Evolutionary conservation across 1,140 invertebrate species (phyloP), one percentile per base, ranked within the genome.

Genomic region (Euschistus heros): DNA sequence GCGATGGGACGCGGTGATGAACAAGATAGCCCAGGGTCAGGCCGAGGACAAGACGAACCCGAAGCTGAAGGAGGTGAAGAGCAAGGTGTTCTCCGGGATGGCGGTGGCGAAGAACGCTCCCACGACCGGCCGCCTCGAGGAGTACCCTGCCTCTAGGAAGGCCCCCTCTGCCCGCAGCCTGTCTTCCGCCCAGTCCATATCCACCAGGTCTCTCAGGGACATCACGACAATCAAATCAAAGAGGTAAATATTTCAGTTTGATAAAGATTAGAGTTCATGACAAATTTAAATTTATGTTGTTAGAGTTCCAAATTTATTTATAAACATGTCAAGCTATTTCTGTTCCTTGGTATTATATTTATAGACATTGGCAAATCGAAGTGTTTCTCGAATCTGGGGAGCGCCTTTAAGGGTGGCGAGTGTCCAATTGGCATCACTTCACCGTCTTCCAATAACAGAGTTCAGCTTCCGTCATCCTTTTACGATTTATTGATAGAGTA

Each of bases 1-100:
- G 70, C 7, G 85, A 84, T 88, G 88, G 81, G 87, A 91, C 71
- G 87, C 84, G 52, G 85, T 91, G 46, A 86, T 89, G 82, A 88
- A 85, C 75, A 90, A 90, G 75, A 87, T 88, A 61, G 83, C 85
- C 24, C 86, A 85, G 69, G 83, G 82, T 42, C 86, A 88, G 71
- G 80, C 76, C 22, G 84, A 87, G 69, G 69, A 70, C 22, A 83
- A 84, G 71, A 78, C 76, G n/a, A 86, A 85, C 69, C 80, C 76
- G 0, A 83, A 85, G 59, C 66, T 74, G 61, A 90, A 88, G 74
- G 87, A 92, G 73, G 84, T 92, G 26, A 91, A 91, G 73, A 88
- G 88, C 3, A 86, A 87, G 76, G 85, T 91, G 27, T 75, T 80
- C 47, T 68, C 70, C 17, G 69, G 70, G 6, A 46, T 65, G 50